These are phyloP conservation scores for Lucinisca nassula DNA, from an alignment of 2,888 invertebrate genomes.

Conservation along the genomic window DNA sequence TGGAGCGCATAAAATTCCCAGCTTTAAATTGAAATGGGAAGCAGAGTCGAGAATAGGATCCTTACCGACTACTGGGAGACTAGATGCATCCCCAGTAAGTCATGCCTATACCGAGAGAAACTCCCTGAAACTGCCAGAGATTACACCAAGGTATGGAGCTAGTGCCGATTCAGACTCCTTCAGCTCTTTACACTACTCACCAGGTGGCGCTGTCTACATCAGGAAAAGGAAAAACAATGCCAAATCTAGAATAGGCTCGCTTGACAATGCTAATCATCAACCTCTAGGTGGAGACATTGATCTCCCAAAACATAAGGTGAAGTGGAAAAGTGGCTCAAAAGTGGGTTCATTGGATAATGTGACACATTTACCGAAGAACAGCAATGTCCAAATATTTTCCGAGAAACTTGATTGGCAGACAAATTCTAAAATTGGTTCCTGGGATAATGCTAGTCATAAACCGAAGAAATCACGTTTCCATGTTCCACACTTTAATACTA, in stretches of 20 bases:
- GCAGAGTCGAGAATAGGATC: slow-evolving; percentile 77
- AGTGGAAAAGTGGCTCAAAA: slow-evolving; percentile 75
- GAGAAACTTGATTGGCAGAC: slow-evolving; percentile 76
- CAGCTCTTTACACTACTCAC: slow-evolving; percentile 75
- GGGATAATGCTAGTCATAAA: slow-evolving; percentile 76
- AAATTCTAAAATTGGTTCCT: slow-evolving; percentile 76
- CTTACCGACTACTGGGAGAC: slow-evolving; percentile 35
- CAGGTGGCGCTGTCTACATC: slow-evolving; percentile 67
- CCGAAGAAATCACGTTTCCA: slow-evolving; percentile 65
- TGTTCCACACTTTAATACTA: slow-evolving; percentile 66
- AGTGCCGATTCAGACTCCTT: slow-evolving; percentile 71
- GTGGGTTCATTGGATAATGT: slow-evolving; percentile 76
- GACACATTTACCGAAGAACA: slow-evolving; percentile 71
- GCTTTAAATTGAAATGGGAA: slow-evolving; percentile 75
- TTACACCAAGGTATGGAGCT: slow-evolving; percentile 75
- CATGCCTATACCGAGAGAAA: neutral
- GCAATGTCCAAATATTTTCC: slow-evolving; percentile 73
- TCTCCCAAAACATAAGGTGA: slow-evolving; percentile 59
- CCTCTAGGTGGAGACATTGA: slow-evolving; percentile 66
- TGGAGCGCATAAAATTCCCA: slow-evolving; percentile 71
- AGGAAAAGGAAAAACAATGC: slow-evolving; percentile 54
- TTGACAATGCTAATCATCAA: slow-evolving; percentile 72
- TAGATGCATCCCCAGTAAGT: neutral
- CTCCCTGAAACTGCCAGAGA: slow-evolving; percentile 53
- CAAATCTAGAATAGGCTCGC: slow-evolving; percentile 70